Conservation (phyloP, 2,797 vertebrate species). For the Dendrocincla fuliginosa region DNA sequence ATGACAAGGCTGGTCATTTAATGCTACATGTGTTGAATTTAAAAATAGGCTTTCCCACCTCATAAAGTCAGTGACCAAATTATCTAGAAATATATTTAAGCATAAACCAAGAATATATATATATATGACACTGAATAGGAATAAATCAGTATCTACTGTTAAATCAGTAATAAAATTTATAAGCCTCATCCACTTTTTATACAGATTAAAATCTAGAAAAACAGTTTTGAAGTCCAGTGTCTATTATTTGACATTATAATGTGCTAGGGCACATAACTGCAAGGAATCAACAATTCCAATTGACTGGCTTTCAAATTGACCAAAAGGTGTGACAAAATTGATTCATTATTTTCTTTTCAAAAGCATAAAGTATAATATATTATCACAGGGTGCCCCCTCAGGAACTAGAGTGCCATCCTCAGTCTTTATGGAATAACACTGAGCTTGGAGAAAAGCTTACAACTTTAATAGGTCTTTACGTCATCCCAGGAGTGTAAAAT, state of each 20-base stretch:
- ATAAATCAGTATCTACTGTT: background rate
- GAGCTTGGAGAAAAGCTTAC: background rate
- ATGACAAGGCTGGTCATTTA: background rate
- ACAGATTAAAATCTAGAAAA: background rate
- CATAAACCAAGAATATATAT: background rate
- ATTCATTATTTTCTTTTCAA: background rate
- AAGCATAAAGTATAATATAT: background rate
- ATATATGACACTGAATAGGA: accelerated
- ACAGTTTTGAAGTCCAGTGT: background rate
- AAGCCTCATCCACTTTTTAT: background rate
- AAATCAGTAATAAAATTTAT: background rate
- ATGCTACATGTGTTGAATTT: background rate
- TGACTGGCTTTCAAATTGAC: background rate
- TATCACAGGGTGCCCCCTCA: background rate
- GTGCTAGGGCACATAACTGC: background rate
- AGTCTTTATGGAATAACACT: background rate
- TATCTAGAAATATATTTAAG: background rate
- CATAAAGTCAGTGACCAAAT: background rate
- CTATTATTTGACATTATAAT: background rate
- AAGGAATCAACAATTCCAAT: background rate
- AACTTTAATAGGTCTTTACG: background rate
- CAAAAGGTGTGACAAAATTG: background rate
- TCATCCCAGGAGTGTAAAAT: background rate
- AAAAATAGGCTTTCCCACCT: background rate
- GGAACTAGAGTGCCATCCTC: background rate